Base-by-base conservation (phyloP, 2,113 vertebrate genomes). In the Trematomus loennbergii region DNA sequence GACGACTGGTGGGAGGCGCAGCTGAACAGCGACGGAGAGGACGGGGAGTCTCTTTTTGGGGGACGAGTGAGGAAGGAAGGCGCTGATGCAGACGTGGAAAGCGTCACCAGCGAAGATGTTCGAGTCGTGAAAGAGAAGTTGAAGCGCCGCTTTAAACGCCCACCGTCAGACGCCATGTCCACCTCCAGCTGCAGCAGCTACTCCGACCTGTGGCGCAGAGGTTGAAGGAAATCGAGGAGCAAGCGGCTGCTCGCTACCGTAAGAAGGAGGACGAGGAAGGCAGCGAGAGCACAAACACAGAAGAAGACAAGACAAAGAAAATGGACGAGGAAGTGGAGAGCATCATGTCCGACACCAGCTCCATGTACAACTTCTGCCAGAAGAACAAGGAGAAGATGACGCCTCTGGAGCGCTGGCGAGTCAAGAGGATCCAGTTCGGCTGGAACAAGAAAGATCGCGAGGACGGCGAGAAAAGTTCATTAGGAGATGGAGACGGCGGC, bases 381-480 rank as follows among this genome's bases (percentile, higher is more conserved):
- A 97, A 95, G 76, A 98, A 98, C 88, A 97, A 96, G 90, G 96
- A 98, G 50, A 97, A 95, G 29, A 90, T 99, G 89, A 96, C 96
- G 0, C 94, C 97, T 25, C 80, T 99, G 76, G 97, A 99, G 82
- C 95, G 98, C 33, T 99, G 98, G 98, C 96, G 96, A 54, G 33
- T 99, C 73, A 99, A 99, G 84, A 96, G 98, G 75, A 96, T 99
- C 88, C 97, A 99, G 60, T 99, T 97, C 62, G 98, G 98, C 4
- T 99, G 97, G 95, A 98, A 99, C 89, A 98, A 96, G 87, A 97
- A 96, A 78, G 91, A 93, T 1, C 69, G 84, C 0, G 91, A 90
- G 11, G 89, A 94, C 0, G 93, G 88, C 18, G 91, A 90, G 45
- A 91, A 87, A 43, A 89, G 92, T 40, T 89, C 81, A 0, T 12